Base-by-base conservation (phyloP, 2,797 vertebrate species). In the Rhinichthys osculus region DNA sequence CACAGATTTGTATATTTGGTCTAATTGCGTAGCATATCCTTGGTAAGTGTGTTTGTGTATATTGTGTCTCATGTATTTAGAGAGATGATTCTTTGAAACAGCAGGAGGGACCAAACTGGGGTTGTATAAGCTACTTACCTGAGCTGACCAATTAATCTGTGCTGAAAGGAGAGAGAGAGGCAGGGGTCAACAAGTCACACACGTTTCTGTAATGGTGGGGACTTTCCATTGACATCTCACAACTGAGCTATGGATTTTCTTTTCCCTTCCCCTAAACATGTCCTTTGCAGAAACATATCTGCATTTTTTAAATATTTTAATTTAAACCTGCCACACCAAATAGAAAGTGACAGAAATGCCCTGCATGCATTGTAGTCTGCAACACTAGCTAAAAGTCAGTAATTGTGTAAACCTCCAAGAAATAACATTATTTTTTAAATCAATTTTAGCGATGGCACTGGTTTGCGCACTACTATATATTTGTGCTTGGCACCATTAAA, bases 101-200 rank as follows among this genome's bases (percentile, higher is more conserved):
- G 90, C 92, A 91, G 86, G 91, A 89, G 88, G 83, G 91, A 91
- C 88, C 92, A 92, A 93, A 93, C 90, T 86, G 90, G 93, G 91
- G 93, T 91, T 92, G 87, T 92, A 88, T 95, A 95, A 95, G 95
- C 94, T 94, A 91, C 94, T 96, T 95, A 95, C 90, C 93, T 92
- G 69, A 92, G 93, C 90, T 93, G 93, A 93, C 91, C 91, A 90
- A 89, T 92, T 93, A 94, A 93, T 90, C 93, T 91, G 67, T 30
- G 83, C 78, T 77, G 67, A 84, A 66, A 64, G 30, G 81, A 71
- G 69, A 86, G 27, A 27, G 64, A 47, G 52, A 83, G 76, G 21
- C 64, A 10, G n/a, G 30, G 13, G 62, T 80, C 27, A 62, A 40
- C 16, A 81, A 76, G 74, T 72, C 71, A 85, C 72, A 78, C 50